Percentiles rank a stretch among this genome's conserved stretches.
Conservation (phyloP, 2,797 vertebrate genomes). For the Cyclura pinguis region DNA sequence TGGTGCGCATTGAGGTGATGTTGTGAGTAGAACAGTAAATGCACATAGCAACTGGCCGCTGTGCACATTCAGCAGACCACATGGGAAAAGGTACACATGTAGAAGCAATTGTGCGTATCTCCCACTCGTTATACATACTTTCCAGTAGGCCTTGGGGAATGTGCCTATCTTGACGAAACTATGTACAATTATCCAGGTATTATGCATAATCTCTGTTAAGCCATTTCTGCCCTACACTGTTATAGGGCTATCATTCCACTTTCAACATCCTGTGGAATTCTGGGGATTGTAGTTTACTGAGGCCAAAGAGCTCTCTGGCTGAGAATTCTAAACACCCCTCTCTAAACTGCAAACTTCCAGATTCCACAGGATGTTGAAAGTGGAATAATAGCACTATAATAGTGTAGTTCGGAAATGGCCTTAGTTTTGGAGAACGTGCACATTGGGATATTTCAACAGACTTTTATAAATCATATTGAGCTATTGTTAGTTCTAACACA, state of each 20-base stretch:
- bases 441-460: background rate
- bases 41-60: background rate
- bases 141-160: background rate
- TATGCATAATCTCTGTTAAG: background rate
- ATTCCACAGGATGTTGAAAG: too few relatives aligned
- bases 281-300: too few relatives aligned
- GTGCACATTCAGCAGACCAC: background rate
- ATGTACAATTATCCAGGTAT: background rate
- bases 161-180: background rate
- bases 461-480: background rate
- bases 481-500: background rate
- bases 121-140: background rate
- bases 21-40: background rate
- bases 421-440: conserved; percentile 3
- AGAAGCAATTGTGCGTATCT: background rate
- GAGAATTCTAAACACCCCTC: too few relatives aligned
- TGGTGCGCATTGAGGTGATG: background rate
- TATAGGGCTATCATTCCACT: too few relatives aligned
- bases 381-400: too few relatives aligned
- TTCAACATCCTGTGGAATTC: too few relatives aligned
- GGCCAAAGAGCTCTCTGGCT: too few relatives aligned
- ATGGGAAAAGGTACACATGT: background rate
- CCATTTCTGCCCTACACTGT: too few relatives aligned
- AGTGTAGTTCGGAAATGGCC: too few relatives aligned
- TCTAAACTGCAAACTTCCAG: too few relatives aligned